Evolutionary conservation across 2,797 vertebrate species (phyloP).

Genomic region (Champsocephalus esox): DNA sequence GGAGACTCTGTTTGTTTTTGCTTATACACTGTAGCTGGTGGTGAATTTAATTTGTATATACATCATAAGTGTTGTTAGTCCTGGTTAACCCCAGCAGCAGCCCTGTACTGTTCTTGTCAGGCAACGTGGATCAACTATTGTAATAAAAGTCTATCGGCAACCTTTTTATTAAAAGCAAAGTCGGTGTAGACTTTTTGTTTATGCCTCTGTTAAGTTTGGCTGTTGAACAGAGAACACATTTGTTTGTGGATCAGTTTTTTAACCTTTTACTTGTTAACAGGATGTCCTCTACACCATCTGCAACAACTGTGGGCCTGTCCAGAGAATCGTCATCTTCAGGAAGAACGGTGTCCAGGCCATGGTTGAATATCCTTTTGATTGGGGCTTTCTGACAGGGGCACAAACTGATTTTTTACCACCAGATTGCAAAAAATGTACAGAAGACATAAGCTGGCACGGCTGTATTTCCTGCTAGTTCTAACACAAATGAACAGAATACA

Average conservation of each 20-base stretch:
- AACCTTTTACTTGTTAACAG: conserved; percentile 65
- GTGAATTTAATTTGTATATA: too few relatives aligned
- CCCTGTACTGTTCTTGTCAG: too few relatives aligned
- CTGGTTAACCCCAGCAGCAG: too few relatives aligned
- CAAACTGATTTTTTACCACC: neutral
- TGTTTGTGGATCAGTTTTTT: neutral
- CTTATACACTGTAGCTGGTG: too few relatives aligned
- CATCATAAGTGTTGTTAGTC: too few relatives aligned
- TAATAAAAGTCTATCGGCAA: too few relatives aligned
- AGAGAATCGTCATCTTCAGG: conserved; percentile 96
- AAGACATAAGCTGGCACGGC: too few relatives aligned
- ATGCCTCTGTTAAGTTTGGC: neutral
- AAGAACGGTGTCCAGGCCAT: conserved; percentile 98
- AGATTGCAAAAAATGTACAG: neutral
- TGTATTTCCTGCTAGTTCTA: neutral
- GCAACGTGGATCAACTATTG: too few relatives aligned
- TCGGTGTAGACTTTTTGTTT: neutral
- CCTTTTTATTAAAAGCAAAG: neutral
- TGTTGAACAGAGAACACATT: neutral
- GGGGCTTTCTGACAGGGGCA: too few relatives aligned
- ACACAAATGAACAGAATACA: neutral
- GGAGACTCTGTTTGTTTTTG: too few relatives aligned
- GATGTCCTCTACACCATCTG: conserved; percentile 98
- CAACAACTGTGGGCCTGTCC: conserved; percentile 96
- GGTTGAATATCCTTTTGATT: conserved; percentile 96